Base-by-base conservation (phyloP, 2,113 vertebrate species). In the Nothocercus nigrocapillus region DNA sequence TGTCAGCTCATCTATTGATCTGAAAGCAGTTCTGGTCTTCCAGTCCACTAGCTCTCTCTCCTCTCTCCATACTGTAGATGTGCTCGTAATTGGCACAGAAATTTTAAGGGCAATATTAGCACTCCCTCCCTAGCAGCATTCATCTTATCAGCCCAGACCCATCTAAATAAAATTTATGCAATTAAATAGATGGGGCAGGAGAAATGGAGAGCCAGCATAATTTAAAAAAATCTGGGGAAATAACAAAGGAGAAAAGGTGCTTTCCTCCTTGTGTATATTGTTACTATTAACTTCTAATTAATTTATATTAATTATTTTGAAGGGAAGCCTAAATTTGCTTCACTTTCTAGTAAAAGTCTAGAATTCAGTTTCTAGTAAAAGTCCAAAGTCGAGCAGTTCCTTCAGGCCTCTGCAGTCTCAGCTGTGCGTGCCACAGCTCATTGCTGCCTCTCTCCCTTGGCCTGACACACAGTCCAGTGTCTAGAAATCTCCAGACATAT, bases 1-100 rank as follows among this genome's bases (percentile, higher is more conserved):
- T 83, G 95, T 96, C 96, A 97, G 88, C 91, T 97, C 88, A 51
- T 96, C 92, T 96, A 97, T 97, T 90, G 94, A 97, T 95, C 82
- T 76, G 22, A 95, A 81, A 77, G 51, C 89, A 89, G 83, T 75
- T 94, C 92, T 90, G 95, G 79, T 94, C 89, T 97, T 95, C 95
- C 94, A 94, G 83, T 88, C 94, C 93, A 74, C 88, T 93, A 44
- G 67, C 73, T 94, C 77, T 27, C 88, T 62, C 91, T 91, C 88
- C 45, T 77, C 40, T 38, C 63, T 75, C 88, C 77, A 9, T 58
- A 69, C 67, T 68, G 73, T 5, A 93, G 70, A 85, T 72, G 69
- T 4, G 3, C 62, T 89, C 7, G 6, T 82, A 91, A 92, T 70
- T 90, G 86, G 45, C 11, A 42, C 82, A 85, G 70, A 61, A 92